A percentile compares a stretch with the other conserved stretches of the same genome.
These are phyloP conservation scores for Melanostoma mellinum DNA, from an alignment of 2,888 invertebrate genomes.

Conservation along the genomic window DNA sequence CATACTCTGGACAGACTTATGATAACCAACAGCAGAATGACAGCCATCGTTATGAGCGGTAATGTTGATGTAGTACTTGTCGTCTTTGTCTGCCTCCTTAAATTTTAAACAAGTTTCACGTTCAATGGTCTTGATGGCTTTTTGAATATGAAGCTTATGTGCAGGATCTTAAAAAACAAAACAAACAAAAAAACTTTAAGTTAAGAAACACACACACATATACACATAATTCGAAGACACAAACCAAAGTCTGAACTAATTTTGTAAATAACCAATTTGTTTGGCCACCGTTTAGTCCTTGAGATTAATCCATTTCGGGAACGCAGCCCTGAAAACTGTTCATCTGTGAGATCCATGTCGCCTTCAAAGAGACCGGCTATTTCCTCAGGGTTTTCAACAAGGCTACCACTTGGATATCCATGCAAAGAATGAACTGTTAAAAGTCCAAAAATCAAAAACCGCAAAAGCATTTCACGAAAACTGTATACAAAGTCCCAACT, in stretches of 20 bases:
- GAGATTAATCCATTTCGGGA: constrained; percentile 85
- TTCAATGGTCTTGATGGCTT: constrained; percentile 88
- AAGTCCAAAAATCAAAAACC: too few species aligned
- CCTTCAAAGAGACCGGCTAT: constrained; percentile 85
- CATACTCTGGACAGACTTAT: constrained; percentile 81
- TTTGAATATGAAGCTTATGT: constrained; percentile 85
- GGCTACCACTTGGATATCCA: too few species aligned
- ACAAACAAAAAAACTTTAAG: background rate
- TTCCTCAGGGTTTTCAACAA: too few species aligned
- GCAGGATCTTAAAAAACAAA: constrained; percentile 77
- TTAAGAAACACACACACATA: too few species aligned
- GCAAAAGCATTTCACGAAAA: too few species aligned
- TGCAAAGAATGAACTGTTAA: too few species aligned
- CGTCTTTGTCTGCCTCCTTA: constrained; percentile 83
- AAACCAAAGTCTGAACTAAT: constrained; percentile 81
- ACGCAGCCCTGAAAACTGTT: constrained; percentile 63
- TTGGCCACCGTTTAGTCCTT: constrained; percentile 84
- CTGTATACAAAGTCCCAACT: too few species aligned
- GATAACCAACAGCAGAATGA: constrained; percentile 89
- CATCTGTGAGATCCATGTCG: constrained; percentile 86
- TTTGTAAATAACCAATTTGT: constrained; percentile 86
- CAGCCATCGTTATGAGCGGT: constrained; percentile 83
- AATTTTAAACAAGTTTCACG: constrained; percentile 88
- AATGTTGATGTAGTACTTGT: constrained; percentile 62
- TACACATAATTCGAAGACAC: background rate